phyloP scores from a whole-genome alignment of 1,140 invertebrate genomes.

The Pygmarrhopalites habei region DNA sequence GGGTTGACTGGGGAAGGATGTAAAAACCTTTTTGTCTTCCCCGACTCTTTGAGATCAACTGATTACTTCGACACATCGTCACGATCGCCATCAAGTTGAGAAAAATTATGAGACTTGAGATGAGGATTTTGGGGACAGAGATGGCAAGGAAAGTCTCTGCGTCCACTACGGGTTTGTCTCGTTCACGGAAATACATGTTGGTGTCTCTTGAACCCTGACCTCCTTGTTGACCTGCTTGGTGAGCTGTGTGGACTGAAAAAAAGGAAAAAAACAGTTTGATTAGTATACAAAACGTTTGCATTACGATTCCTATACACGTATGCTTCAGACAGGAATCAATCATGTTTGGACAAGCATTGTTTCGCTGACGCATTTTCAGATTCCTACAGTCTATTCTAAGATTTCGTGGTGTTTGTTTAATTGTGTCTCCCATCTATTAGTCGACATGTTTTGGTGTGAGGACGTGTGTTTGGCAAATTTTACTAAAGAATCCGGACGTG shows the following conservation, averaged over 20 bases:
- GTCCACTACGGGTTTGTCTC: slow-evolving; percentile 30
- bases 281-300: no score
- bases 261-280: no score
- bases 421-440: no score
- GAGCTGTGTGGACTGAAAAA: slow-evolving; percentile 5
- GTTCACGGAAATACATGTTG: slow-evolving; percentile 35
- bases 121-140: slow-evolving; percentile 36
- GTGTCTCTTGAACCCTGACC: slow-evolving; percentile 4
- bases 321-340: no score
- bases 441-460: no score
- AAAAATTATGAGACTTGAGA: slow-evolving; percentile 30
- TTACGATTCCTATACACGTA: no score
- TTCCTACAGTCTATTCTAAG: no score
- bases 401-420: no score
- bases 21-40: slow-evolving; percentile 21
- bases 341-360: no score
- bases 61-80: slow-evolving; percentile 25
- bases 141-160: slow-evolving; percentile 34
- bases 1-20: slow-evolving; percentile 32
- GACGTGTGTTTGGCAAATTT: no score
- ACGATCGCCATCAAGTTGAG: slow-evolving; percentile 32
- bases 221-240: slow-evolving; percentile 19
- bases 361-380: no score
- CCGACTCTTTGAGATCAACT: slow-evolving; percentile 13
- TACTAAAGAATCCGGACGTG: no score